Base-by-base conservation (phyloP, 1,140 invertebrate species). In the Pseudomyrmex dendroicus region DNA sequence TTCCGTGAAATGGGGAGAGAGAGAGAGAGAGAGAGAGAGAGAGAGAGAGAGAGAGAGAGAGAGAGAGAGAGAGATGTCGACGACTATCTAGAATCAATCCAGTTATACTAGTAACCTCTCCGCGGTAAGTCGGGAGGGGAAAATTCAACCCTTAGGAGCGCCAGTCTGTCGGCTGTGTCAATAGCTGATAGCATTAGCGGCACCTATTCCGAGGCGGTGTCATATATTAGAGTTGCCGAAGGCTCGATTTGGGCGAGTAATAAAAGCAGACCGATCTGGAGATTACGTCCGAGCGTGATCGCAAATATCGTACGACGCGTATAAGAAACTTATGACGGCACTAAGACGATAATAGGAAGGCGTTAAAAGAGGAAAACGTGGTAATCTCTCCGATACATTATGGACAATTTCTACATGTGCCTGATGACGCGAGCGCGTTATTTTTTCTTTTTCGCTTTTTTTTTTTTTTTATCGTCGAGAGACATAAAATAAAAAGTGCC, bases 71-170 rank as follows among this genome's bases (percentile, higher is more conserved):
- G 0, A 35, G 35, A 25, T 25, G 89, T 91, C 84, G 87, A 84
- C 66, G 73, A 90, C 90, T 91, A 91, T 91, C 89, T 90, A 72
- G 85, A 90, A 91, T 91, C 90, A 91, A 91, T 91, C 86, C 90
- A 61, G 89, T 91, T 90, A 88, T 89, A 89, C 84, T 80, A 84
- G 82, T 74, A 82, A 78, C 77, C 70, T 80, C 63, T 78, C 88
- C 77, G 48, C 73, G 67, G 82, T 86, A 80, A 77, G 73, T 52
- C 17, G 52, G 86, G 35, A 35, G 35, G 35, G 84, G 59, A 68
- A 74, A 57, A 50, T 70, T 83, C 52, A 88, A 89, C 84, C 87
- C 82, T 88, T 86, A 73, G 72, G 35, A 68, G 72, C 73, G 84
- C 73, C 87, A 57, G 82, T 78, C 84, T 78, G 86, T 88, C 86